Base-by-base conservation (phyloP, 1,140 invertebrate genomes). In the Caenorhabditis tropicalis region DNA sequence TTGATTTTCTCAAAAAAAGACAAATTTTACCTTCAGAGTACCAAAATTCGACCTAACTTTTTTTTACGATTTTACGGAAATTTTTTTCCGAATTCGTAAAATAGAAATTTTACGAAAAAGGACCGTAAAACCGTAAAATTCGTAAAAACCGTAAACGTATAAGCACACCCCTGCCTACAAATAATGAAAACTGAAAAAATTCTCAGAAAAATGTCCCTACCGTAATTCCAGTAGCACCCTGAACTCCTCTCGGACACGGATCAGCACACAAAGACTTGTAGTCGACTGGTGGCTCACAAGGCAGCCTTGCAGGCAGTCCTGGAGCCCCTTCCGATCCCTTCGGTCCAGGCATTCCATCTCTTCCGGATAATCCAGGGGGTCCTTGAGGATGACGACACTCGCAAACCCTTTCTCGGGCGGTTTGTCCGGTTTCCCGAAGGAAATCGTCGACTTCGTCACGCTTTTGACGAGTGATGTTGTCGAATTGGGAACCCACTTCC, bases 261-360 rank as follows among this genome's bases (percentile, higher is more conserved):
- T 84, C 86, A 16, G 82, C 36, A 53, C 86, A 82, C 33, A 84
- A 21, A 33, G 48, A 53, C 31, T 82, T 86, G 36, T 74, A 65
- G 36, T 87, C 84, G 7, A 86, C 51, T 12, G 86, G 84, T 74
- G 84, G 46, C 12, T 82, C 82, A 39, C 86, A 87, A 16, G 86
- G 86, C 7, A 87, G 86, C 15, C 90, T 74, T 16, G 89, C 90
- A 12, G 90, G 90, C 1, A 85, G 83, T 21, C 89, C 89, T 15
- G 84, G 90, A n/a, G 86, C 85, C 16, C 89, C 89, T 79, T 81
- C 58, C 6, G 79, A 48, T 49, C 83, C 83, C 49, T 31, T 36
- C 16, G 58, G 5, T 60, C 86, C 86, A 48, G 58, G 74, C 48
- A 86, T 31, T 19, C 86, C 86, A 16, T 51, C 48, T 10, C 86